These are phyloP conservation scores for Phaetusa simplex DNA, from an alignment of 2,113 vertebrate genomes.

Conservation along the genomic window DNA sequence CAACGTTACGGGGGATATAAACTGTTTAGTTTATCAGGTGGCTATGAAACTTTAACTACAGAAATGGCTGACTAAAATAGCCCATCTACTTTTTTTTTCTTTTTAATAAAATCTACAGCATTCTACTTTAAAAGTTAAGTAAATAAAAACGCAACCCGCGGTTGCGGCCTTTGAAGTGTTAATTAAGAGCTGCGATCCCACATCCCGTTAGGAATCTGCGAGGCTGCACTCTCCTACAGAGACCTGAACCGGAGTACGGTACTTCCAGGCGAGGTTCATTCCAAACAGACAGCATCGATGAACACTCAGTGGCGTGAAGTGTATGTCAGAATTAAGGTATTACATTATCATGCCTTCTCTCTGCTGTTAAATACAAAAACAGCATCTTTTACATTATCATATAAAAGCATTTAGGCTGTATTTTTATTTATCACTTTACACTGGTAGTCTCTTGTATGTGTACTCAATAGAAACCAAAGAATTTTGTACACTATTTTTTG, in stretches of 20 bases:
- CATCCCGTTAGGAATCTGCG: slow-evolving; percentile 63
- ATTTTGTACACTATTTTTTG: slow-evolving; percentile 98
- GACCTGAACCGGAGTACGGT: slow-evolving; percentile 59
- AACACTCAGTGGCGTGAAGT: slow-evolving; percentile 79
- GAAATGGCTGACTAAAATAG: slow-evolving; percentile 71
- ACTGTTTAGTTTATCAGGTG: slow-evolving; percentile 50
- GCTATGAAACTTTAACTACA: slow-evolving; percentile 67
- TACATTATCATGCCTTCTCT: slow-evolving; percentile 81
- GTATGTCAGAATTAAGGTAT: slow-evolving; percentile 76
- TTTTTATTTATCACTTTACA: slow-evolving; percentile 91
- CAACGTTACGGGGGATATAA: neutral
- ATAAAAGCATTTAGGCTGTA: slow-evolving; percentile 96
- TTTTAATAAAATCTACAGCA: slow-evolving; percentile 67
- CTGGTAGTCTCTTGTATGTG: slow-evolving; percentile 85
- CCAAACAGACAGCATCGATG: slow-evolving; percentile 72
- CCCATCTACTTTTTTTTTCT: slow-evolving; percentile 58
- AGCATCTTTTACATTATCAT: slow-evolving; percentile 89
- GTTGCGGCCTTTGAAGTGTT: slow-evolving; percentile 68
- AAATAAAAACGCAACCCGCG: slow-evolving; percentile 65
- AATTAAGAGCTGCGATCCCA: slow-evolving; percentile 69
- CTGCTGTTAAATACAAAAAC: slow-evolving; percentile 87
- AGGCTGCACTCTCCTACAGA: slow-evolving; percentile 65
- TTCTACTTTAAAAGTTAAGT: slow-evolving; percentile 71
- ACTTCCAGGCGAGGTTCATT: slow-evolving; percentile 84
- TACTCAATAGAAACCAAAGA: slow-evolving; percentile 97